A percentile compares a stretch with the other conserved stretches of the same genome.
phyloP scores from a whole-genome alignment of 2,113 vertebrate genomes.

The Callionymus lyra region DNA sequence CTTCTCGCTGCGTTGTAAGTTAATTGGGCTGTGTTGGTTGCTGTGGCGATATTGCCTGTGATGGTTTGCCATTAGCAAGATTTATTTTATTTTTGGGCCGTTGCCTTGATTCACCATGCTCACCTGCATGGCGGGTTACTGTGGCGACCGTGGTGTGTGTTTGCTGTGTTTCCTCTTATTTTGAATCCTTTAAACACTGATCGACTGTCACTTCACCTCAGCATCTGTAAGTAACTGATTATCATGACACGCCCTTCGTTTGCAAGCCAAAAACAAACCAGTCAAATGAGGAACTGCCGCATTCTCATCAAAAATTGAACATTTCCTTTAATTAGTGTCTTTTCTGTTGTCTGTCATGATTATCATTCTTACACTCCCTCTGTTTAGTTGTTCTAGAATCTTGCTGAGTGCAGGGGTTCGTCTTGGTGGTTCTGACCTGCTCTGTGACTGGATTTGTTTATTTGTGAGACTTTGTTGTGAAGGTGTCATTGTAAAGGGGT shows the following conservation, averaged over 20 bases:
- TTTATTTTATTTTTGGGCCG: conserved; percentile 60
- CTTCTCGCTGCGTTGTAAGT: conserved; percentile 77
- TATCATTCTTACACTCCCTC: conserved; percentile 68
- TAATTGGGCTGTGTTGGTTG: conserved; percentile 76
- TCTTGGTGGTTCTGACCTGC: conserved; percentile 56
- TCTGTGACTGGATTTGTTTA: conserved; percentile 66
- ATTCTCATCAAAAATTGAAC: conserved; percentile 5
- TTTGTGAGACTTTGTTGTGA: conserved; percentile 46
- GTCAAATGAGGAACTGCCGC: conserved; percentile 28
- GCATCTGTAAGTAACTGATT: conserved; percentile 63
- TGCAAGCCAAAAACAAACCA: conserved; percentile 13
- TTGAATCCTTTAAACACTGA: conserved; percentile 66
- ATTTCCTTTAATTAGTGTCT: conserved; percentile 46
- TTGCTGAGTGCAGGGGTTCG: conserved; percentile 48
- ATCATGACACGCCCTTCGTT: conserved; percentile 55
- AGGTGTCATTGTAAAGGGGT: conserved; percentile 27
- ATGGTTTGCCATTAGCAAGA: conserved; percentile 72
- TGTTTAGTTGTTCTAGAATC: conserved; percentile 70
- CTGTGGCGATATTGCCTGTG: conserved; percentile 77
- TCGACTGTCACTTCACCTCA: conserved; percentile 64
- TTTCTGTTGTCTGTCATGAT: conserved; percentile 70
- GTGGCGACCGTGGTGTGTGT: conserved; percentile 75
- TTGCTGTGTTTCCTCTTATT: conserved; percentile 71
- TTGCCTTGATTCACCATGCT: conserved; percentile 75
- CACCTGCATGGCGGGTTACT: conserved; percentile 71